Evolutionary conservation across 2,888 invertebrate species (phyloP), one percentile per base, ranked within the genome.

Genomic region (Colletes collaris): DNA sequence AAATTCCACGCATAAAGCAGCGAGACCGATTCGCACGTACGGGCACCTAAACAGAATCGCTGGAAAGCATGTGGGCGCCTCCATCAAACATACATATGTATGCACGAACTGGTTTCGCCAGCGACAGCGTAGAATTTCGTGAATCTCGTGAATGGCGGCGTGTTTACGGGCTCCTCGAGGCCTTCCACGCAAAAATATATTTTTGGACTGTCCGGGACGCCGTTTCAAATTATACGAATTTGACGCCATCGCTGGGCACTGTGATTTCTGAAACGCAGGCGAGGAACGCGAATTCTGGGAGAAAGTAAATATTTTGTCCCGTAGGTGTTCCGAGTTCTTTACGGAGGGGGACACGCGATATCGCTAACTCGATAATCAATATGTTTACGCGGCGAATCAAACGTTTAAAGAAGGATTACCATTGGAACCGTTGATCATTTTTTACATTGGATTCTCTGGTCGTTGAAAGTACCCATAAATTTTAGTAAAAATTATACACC

Each of bases 31-130:
- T 68, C 46, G 52, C 68, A 68, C 52, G 46, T 53, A 77, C 62
- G 69, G 62, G 65, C 55, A 50, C 60, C 70, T 40, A 70, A 62
- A 67, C 66, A 46, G 13, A 10, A 53, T 68, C 27, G 49, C 11
- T n/a, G 64, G 56, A 63, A 71, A 67, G 19, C 49, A 71, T 76
- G 79, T 79, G 79, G 79, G 79, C 70, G 77, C 56, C 56, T 66
- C 66, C 66, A 77, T 72, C 63, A 6, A 53, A 53, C 19, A 69
- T 52, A 52, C 53, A 74, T 53, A 56, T 40, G 56, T 50, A 40
- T 65, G 53, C 56, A 79, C 83, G 83, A 87, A 88, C 88, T 87
- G 88, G 88, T 89, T 88, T 88, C 83, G 77, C 49, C 49, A 76
- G 40, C 74, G 65, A 68, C 58, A 64, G 64, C 76, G 53, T 69